Evolutionary conservation across 2,113 vertebrate genomes (phyloP).

Genomic region (Oncorhynchus keta): DNA sequence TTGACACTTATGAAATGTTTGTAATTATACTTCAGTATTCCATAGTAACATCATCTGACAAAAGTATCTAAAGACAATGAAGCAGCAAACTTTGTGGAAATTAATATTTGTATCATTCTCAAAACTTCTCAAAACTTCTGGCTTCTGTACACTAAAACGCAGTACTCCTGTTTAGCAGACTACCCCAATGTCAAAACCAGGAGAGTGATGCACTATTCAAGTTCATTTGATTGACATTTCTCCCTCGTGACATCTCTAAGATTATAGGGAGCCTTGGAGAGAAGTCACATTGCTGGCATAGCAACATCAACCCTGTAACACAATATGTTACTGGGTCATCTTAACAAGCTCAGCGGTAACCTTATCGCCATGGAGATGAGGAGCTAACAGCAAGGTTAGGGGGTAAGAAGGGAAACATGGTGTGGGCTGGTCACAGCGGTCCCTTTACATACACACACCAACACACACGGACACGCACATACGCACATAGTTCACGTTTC

Average conservation of each 20-base stretch:
- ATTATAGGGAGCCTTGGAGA: constrained; percentile 14
- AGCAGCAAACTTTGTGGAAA: too few species aligned
- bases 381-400: constrained; percentile 30
- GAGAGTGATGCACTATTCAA: background rate
- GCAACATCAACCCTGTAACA: constrained; percentile 47
- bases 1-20: too few species aligned
- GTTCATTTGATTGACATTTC: background rate
- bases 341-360: constrained; percentile 56
- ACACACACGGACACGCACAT: constrained; percentile 5
- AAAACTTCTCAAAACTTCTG: too few species aligned
- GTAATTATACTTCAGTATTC: too few species aligned
- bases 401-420: constrained; percentile 3
- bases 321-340: constrained; percentile 51
- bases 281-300: constrained; percentile 29
- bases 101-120: too few species aligned
- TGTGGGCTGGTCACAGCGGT: constrained; percentile 20
- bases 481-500: background rate
- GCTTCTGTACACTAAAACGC: background rate
- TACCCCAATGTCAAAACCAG: background rate
- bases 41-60: too few species aligned
- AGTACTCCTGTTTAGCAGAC: background rate
- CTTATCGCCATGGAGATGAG: constrained; percentile 42
- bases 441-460: constrained; percentile 14
- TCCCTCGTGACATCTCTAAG: constrained; percentile 1
- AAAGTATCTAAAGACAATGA: too few species aligned